Base-by-base conservation (phyloP, 1,140 invertebrate genomes). In the Nephotettix cincticeps region DNA sequence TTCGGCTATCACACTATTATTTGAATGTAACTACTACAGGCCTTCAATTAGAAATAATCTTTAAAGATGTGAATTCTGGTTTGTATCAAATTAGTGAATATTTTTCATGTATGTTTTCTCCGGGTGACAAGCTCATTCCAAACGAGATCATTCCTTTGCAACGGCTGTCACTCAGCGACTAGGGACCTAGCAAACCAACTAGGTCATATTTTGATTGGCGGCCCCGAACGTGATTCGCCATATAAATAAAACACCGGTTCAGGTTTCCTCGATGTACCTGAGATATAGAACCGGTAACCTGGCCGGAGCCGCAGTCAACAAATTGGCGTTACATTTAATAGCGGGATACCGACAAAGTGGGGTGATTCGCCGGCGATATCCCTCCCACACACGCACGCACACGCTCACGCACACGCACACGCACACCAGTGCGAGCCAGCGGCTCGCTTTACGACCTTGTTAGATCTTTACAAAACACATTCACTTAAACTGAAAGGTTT, bases 401-500 rank as follows among this genome's bases (percentile, higher is more conserved):
- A 51, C n/a, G 19, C 47, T 11, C 47, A 51, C 47, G 47, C 14
- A 21, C 47, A 21, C 14, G 21, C 47, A 36, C 32, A 36, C n/a
- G 19, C 47, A 51, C 47, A 51, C 47, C 6, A 4, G n/a, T n/a
- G n/a, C 14, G 21, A 6, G 14, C 32, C 4, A 51, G 4, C 14
- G 21, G n/a, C 47, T 51, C 14, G 47, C 14, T 51, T 51, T 51
- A 51, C 47, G 47, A 21, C 47, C 47, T 51, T 51, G 47, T 51
- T 51, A 51, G 47, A 4, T 51, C 47, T 51, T 51, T 51, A 51
- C 47, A 51, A 51, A 51, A 51, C 47, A 51, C 47, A 51, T 51
- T 51, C 47, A 51, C 47, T 51, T 51, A 51, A 51, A 51, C 47
- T 51, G 47, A 51, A n/a, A 51, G 47, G 47, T 51, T 51, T 51